phyloP scores from a whole-genome alignment of 53 echinoderm and acorn worm genomes.

The Holothuria leucospilota region DNA sequence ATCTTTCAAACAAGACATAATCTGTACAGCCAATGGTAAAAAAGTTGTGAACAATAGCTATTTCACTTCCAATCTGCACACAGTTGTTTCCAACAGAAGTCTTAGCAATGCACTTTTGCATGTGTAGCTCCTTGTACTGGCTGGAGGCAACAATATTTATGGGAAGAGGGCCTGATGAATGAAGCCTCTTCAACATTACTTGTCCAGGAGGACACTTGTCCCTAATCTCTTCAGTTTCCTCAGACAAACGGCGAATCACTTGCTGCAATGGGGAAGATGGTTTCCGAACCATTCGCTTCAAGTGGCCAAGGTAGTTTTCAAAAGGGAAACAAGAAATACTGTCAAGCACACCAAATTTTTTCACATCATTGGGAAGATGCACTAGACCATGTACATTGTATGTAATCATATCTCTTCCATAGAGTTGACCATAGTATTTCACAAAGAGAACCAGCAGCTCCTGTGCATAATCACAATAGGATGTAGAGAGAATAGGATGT shows the following conservation, averaged over 20 bases:
- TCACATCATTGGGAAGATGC: background rate
- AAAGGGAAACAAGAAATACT: constrained; percentile 54
- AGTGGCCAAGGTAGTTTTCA: constrained; percentile 33
- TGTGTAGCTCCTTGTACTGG: background rate
- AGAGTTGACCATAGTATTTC: constrained; percentile 52
- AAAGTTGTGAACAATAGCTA: constrained; percentile 25
- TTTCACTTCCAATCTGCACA: constrained; percentile 31
- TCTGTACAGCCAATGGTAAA: background rate
- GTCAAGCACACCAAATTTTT: too few species aligned
- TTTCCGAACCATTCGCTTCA: constrained; percentile 49
- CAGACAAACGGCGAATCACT: background rate
- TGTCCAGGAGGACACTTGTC: background rate
- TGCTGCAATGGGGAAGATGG: constrained; percentile 38
- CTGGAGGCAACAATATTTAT: background rate
- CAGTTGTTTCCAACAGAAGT: constrained; percentile 15
- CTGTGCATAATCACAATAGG: constrained; percentile 59
- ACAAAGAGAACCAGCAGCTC: constrained; percentile 61
- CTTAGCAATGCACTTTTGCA: background rate
- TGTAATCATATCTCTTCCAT: constrained; percentile 59
- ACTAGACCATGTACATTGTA: too few species aligned
- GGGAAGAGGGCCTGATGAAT: background rate
- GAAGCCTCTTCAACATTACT: background rate
- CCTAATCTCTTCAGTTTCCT: background rate
- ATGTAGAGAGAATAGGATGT: constrained; percentile 23
- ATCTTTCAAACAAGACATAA: constrained; percentile 10